phyloP scores from a whole-genome alignment of 2,888 invertebrate genomes.

The Homarus gammarus region DNA sequence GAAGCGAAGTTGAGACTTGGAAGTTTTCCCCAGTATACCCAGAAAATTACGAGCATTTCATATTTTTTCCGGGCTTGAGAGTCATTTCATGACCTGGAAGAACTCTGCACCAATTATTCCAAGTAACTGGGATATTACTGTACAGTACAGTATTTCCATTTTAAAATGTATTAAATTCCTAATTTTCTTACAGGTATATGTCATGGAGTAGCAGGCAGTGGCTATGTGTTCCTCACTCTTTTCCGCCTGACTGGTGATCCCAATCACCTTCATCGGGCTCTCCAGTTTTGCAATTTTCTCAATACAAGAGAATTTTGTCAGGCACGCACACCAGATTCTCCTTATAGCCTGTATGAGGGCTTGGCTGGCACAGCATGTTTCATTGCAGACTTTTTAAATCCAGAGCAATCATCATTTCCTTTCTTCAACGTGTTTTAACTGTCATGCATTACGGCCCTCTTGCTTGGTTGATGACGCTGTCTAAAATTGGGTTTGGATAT shows the following conservation, averaged over 20 bases:
- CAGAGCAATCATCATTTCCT: constrained; percentile 72
- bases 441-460: too few species aligned
- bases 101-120: too few species aligned
- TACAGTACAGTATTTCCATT: not conserved
- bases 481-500: too few species aligned
- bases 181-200: constrained; percentile 84
- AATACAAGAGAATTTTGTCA: constrained; percentile 84
- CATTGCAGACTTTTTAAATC: constrained; percentile 81
- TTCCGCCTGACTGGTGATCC: constrained; percentile 87
- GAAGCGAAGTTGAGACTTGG: too few species aligned
- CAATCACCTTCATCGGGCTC: constrained; percentile 87
- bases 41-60: too few species aligned
- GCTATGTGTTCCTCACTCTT: constrained; percentile 88
- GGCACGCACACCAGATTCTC: constrained; percentile 88
- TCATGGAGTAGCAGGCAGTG: constrained; percentile 92
- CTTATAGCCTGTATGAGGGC: constrained; percentile 92
- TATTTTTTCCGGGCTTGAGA: too few species aligned
- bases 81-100: too few species aligned
- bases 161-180: not conserved
- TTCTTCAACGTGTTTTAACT: constrained; percentile 16
- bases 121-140: too few species aligned
- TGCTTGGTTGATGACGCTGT: too few species aligned
- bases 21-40: too few species aligned
- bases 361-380: constrained; percentile 91
- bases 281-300: constrained; percentile 88